Evolutionary conservation across 2,888 invertebrate species (phyloP).

Genomic region (Gastrophysa polygoni): DNA sequence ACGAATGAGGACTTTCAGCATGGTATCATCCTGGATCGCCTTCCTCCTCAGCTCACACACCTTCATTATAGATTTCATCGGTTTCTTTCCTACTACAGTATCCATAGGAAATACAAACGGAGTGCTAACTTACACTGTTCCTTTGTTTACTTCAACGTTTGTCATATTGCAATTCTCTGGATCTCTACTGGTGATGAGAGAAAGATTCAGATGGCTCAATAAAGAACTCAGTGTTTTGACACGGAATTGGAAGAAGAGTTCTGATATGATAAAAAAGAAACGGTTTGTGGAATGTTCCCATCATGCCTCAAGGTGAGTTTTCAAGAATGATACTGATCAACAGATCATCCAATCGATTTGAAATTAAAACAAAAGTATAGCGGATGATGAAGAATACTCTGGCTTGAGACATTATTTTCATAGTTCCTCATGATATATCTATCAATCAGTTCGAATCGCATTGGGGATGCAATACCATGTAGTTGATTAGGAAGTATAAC

Average conservation of each 20-base stretch:
- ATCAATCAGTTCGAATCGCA: no score
- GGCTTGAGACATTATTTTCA: no score
- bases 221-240: neutral
- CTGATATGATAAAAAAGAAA: neutral
- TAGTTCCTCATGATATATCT: no score
- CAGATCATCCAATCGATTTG: no score
- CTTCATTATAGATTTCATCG: neutral
- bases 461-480: no score
- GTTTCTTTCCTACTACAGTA: neutral
- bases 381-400: no score
- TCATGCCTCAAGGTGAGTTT: no score
- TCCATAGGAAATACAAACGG: neutral
- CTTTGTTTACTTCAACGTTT: neutral
- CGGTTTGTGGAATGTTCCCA: neutral
- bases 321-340: no score
- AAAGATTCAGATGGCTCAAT: neutral
- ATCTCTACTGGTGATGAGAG: neutral
- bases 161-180: neutral
- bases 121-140: neutral
- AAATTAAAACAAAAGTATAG: no score
- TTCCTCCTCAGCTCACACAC: neutral
- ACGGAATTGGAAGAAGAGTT: neutral
- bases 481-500: no score
- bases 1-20: neutral
- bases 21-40: neutral